Evolutionary conservation across 2,888 invertebrate genomes (phyloP), one percentile per base, ranked within the genome.

Genomic region (Tupiocoris notatus): DNA sequence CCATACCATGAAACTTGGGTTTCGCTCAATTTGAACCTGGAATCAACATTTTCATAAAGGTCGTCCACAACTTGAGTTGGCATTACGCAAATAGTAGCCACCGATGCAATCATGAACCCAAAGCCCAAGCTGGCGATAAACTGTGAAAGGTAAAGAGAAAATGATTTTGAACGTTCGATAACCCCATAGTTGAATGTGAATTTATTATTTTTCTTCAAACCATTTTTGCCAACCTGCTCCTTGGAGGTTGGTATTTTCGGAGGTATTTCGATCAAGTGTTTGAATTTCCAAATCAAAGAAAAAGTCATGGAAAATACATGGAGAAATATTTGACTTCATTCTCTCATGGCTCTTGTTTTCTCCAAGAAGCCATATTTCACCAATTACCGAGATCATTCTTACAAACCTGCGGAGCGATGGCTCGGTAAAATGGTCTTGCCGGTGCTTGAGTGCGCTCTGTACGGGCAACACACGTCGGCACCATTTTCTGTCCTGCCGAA

Each of bases 101-200:
- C 75, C 12, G 66, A 58, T 59, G 24, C 65, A 24, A 75, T 66
- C 59, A 75, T 65, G 59, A 75, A 66, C 25, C 75, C 75, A 59
- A 75, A 75, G 2, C 59, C 75, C 61, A 75, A 2, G 20, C 58
- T 20, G 2, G 75, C 75, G 16, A 73, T 7, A 7, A 63, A n/a
- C 71, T 71, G 1, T 3, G 24, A n/a, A 20, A n/a, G 12, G 1
- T 22, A 16, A 22, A n/a, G n/a, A n/a, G n/a, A n/a, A n/a, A n/a
- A n/a, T n/a, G n/a, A n/a, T n/a, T n/a, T n/a, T n/a, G n/a, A n/a
- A n/a, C n/a, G n/a, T n/a, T n/a, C n/a, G n/a, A n/a, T n/a, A n/a
- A n/a, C n/a, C n/a, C n/a, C n/a, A n/a, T n/a, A n/a, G n/a, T n/a
- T n/a, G n/a, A n/a, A n/a, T n/a, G n/a, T n/a, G n/a, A n/a, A n/a